Base-by-base conservation (phyloP, 2,888 invertebrate species). In the Apocheima hispidaria region DNA sequence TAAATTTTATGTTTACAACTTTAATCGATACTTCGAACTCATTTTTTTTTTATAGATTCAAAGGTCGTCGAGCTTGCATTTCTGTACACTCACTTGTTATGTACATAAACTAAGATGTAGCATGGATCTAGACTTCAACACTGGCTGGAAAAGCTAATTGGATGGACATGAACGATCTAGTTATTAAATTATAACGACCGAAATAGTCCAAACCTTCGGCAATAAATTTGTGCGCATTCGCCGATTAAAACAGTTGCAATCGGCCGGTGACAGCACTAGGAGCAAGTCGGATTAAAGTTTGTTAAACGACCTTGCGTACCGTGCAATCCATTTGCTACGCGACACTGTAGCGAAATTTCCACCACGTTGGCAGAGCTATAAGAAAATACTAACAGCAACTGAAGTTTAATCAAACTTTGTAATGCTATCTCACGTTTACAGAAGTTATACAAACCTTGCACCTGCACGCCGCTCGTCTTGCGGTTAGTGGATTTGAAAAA, bases 281-380 rank as follows among this genome's bases (percentile, higher is more conserved):
- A 77, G 81, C 81, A 86, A 90, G 89, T 86, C 82, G 84, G 87
- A 90, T 90, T 90, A 89, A 89, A 90, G 84, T 90, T 89, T 87
- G 89, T 85, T 88, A 86, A 91, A 87, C 88, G 86, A 86, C 86
- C 86, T 88, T 84, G 87, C 83, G 81, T 85, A 60, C 51, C 63
- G 58, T 84, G 86, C 85, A 84, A 88, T 88, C 84, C 86, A 87
- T 90, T 86, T 87, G 83, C 80, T 68, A 77, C 65, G 83, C 84
- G 84, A 83, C 83, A 79, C 77, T 81, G 82, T 79, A 82, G 85
- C 69, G 71, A 83, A 88, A 87, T 83, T 86, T 86, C 72, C 70
- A 74, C 75, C 59, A 68, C 16, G 23, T n/a, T 69, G 66, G 68
- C 44, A n/a, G 38, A 14, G n/a, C 30, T 33, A 40, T 56, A 56